phyloP scores from a whole-genome alignment of 2,888 invertebrate species.

The Pyralis farinalis region DNA sequence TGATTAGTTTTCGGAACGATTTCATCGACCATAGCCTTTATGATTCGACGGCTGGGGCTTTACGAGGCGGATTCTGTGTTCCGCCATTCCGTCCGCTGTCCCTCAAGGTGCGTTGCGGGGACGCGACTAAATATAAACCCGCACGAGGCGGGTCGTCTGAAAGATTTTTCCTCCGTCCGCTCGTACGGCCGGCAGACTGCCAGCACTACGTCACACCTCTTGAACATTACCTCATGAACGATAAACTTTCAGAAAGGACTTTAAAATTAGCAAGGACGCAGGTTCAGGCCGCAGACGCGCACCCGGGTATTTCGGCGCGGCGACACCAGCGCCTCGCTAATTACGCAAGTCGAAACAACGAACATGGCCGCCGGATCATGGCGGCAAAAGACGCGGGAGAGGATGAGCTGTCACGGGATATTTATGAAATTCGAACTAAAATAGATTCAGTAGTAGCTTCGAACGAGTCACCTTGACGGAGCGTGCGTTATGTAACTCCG shows the following conservation, averaged over 20 bases:
- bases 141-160: conserved; percentile 47
- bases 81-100: conserved; percentile 34
- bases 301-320: conserved; percentile 31
- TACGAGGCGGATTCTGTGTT: conserved; percentile 18
- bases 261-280: conserved; percentile 77
- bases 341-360: conserved; percentile 54
- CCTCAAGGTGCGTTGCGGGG: conserved; percentile 64
- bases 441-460: conserved; percentile 74
- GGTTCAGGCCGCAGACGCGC: conserved; percentile 36
- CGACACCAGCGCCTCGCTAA: conserved; percentile 52
- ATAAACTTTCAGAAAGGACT: conserved; percentile 75
- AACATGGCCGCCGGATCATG: conserved; percentile 62
- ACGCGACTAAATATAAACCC: conserved; percentile 48
- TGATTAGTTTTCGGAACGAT: conserved; percentile 63
- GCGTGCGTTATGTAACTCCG: conserved; percentile 63
- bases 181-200: conserved; percentile 77
- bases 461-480: conserved; percentile 76
- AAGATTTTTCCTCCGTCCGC: conserved; percentile 56
- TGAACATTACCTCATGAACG: conserved; percentile 68
- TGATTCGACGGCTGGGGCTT: conserved; percentile 5
- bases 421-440: conserved; percentile 79
- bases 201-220: conserved; percentile 67
- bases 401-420: conserved; percentile 77
- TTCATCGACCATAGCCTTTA: conserved; percentile 4
- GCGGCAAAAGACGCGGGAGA: conserved; percentile 70